These are phyloP conservation scores for Cyclina sinensis DNA, from an alignment of 1,140 invertebrate species.

Conservation along the genomic window DNA sequence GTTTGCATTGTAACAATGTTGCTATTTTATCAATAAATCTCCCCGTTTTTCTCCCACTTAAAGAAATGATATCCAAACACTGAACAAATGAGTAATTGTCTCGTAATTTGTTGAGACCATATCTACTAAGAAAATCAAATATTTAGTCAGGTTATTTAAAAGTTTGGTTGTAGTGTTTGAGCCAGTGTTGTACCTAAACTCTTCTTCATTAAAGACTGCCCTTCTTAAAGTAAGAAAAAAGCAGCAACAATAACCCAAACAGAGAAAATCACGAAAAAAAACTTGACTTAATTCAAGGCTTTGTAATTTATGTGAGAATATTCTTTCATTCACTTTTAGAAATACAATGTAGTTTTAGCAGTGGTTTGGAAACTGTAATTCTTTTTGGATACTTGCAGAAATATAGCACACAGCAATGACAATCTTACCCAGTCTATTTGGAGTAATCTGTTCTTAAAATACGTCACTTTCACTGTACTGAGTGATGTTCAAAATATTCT, in stretches of 20 bases:
- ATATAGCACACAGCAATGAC: no score
- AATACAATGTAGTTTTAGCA: no score
- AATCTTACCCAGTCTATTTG: no score
- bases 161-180: neutral
- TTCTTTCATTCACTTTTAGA: no score
- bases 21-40: constrained; percentile 44
- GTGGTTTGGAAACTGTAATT: no score
- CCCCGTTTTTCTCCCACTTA: neutral
- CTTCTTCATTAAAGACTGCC: neutral
- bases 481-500: no score
- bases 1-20: constrained; percentile 43
- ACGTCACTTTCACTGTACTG: no score
- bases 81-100: constrained; percentile 49
- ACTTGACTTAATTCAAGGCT: neutral
- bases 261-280: neutral
- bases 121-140: neutral
- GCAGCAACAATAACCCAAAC: neutral
- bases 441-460: no score
- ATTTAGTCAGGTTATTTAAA: neutral
- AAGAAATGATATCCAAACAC: constrained; percentile 26
- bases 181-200: neutral
- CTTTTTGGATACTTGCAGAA: no score
- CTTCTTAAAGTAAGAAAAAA: neutral
- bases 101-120: constrained; percentile 1
- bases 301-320: neutral